phyloP scores from a whole-genome alignment of 2,888 invertebrate genomes.

The Synanthedon tipuliformis region DNA sequence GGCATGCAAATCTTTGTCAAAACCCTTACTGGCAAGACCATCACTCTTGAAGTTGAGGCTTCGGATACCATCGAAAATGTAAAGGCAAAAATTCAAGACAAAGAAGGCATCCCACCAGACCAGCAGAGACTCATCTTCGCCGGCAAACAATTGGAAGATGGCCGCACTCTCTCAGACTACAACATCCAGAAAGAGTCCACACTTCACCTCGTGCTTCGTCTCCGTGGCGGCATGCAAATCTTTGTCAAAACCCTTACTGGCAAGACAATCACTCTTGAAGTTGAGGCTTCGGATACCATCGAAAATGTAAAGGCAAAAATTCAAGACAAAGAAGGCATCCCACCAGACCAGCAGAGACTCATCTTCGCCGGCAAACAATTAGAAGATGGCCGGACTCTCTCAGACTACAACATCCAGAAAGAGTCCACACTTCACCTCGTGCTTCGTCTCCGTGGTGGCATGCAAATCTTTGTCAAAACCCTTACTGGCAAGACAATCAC shows the following conservation, averaged over 20 bases:
- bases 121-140: conserved; percentile 44
- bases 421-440: conserved; percentile 41
- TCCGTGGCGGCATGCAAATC: conserved; percentile 47
- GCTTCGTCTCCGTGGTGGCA: conserved; percentile 39
- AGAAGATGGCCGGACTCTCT: conserved; percentile 40
- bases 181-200: conserved; percentile 48
- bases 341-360: conserved; percentile 44
- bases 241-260: conserved; percentile 44
- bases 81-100: conserved; percentile 47
- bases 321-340: conserved; percentile 48
- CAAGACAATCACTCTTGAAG: conserved; percentile 40
- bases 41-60: conserved; percentile 40
- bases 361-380: conserved; percentile 45
- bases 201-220: conserved; percentile 34
- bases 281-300: conserved; percentile 46
- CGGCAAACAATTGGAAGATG: conserved; percentile 43
- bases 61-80: conserved; percentile 46
- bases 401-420: conserved; percentile 45
- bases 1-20: conserved; percentile 52
- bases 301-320: conserved; percentile 55
- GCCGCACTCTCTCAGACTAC: conserved; percentile 40
- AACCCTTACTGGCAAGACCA: conserved; percentile 40
- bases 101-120: conserved; percentile 45
- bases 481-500: conserved; percentile 44
- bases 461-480: conserved; percentile 51